Evolutionary conservation across 2,888 invertebrate genomes (phyloP), one percentile per base, ranked within the genome.

Genomic region (Epirrhoe alternata): DNA sequence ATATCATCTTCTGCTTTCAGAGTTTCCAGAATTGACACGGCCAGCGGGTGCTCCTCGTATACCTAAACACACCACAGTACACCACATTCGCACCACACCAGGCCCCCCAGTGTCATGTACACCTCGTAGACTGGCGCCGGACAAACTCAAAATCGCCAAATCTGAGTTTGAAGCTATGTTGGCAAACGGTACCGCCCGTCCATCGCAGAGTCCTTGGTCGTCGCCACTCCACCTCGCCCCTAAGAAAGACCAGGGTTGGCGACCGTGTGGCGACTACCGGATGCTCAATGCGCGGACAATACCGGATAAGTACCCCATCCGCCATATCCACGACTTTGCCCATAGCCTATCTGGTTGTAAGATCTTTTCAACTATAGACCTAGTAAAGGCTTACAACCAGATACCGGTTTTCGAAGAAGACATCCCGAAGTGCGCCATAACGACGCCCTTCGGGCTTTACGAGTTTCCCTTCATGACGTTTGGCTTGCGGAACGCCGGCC

Each of bases 401-500:
- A 85, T 91, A 6, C 86, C 85, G 1, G 77, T 86, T 3, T 59
- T 63, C 3, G 45, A 63, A 6, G 79, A 76, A 5, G 84, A 88
- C 64, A 77, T 88, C 0, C 59, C 56, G 0, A 86, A 86, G 68
- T 84, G 84, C 0, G 85, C 82, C 0, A 79, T 83, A 5, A 80
- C 68, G 0, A 84, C 84, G 8, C 80, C 57, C 0, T 66, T 66
- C 16, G 58, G 61, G 3, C 10, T 61, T 14, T 66, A 12, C 17
- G 84, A 0, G 88, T 90, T 63, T 85, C 88, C 0, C 82, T 81
- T 0, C 84, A 88, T 64, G 67, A 85, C 85, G 0, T 81, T 89
- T 17, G 72, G 72, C 0, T 51, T 72, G 0, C 50, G 72, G 0
- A 73, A 69, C n/a, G 74, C 72, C 0, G 71, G 57, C 0, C 74